Base-by-base conservation (phyloP, 2,888 invertebrate species). In the Idaea dimidiata region DNA sequence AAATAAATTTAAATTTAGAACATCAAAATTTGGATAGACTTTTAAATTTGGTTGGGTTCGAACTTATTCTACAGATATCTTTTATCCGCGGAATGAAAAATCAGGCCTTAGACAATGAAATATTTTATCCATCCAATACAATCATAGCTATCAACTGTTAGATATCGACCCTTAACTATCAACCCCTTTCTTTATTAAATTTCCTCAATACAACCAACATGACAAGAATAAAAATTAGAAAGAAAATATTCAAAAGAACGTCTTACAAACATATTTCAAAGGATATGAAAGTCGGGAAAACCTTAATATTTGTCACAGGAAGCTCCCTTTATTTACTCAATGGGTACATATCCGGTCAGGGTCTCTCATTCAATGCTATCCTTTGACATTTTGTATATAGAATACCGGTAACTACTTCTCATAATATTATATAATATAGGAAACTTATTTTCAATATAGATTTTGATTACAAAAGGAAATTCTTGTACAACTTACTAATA, bases 291-390 rank as follows among this genome's bases (percentile, higher is more conserved):
- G 62, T 62, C 66, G 62, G 67, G 71, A 73, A 77, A 71, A 72
- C 75, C 79, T 78, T 79, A 82, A 83, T 87, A 84, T 88, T 87
- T 84, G 86, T 85, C 83, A 79, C 82, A 81, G 87, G 85, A 88
- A 85, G 82, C 80, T 73, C 75, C 78, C 80, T 82, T 84, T 87
- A 87, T 87, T 88, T 86, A 83, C 86, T 79, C 82, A 75, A 82
- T 80, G 80, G 80, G 80, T 79, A 76, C 71, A 81, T 77, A 82
- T 84, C 84, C 87, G 86, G 84, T 77, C 80, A 78, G 73, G 78
- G 82, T 86, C 73, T 72, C 77, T 80, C 83, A 85, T 86, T 86
- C 71, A 72, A 79, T 75, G 72, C 69, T 43, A 70, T 76, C 81
- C 82, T 81, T 81, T 82, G 77, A 82, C 86, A 83, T 85, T 43